Percentiles rank a stretch among this genome's conserved stretches.
Conservation (phyloP, 2,888 invertebrate species). For the Polylopha cassiicola region DNA sequence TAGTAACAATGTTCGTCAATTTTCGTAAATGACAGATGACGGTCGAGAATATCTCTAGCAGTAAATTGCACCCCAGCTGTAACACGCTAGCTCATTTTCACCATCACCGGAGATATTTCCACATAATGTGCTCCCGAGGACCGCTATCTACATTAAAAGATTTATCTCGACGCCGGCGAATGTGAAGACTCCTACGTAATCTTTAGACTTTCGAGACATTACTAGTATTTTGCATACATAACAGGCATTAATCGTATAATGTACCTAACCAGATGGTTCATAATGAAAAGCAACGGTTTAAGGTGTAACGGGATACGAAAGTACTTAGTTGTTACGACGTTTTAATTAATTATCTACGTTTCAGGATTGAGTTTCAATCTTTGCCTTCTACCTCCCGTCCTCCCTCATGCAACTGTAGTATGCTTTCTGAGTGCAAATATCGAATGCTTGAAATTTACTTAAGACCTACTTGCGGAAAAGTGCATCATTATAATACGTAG, state of each 20-base stretch:
- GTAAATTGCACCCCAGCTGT: constrained; percentile 31
- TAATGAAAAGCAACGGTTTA: too few relatives aligned
- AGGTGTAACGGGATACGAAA: too few relatives aligned
- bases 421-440: too few relatives aligned
- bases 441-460: too few relatives aligned
- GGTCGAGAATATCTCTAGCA: constrained; percentile 10
- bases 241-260: too few relatives aligned
- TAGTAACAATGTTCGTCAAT: constrained; percentile 16
- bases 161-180: constrained; percentile 55
- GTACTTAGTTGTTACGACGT: too few relatives aligned
- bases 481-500: constrained; percentile 16
- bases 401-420: too few relatives aligned
- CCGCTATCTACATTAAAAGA: constrained; percentile 49
- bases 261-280: too few relatives aligned
- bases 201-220: constrained; percentile 15
- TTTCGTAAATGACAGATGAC: constrained; percentile 19
- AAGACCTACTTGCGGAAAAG: constrained; percentile 16
- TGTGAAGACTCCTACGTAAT: constrained; percentile 16
- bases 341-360: too few relatives aligned
- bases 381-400: too few relatives aligned
- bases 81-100: constrained; percentile 52
- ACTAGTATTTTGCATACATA: constrained; percentile 18
- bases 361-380: too few relatives aligned
- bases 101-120: constrained; percentile 48
- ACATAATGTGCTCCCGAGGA: constrained; percentile 51